Evolutionary conservation across 1,140 invertebrate genomes (phyloP).

Genomic region (Neodiprion lecontei): DNA sequence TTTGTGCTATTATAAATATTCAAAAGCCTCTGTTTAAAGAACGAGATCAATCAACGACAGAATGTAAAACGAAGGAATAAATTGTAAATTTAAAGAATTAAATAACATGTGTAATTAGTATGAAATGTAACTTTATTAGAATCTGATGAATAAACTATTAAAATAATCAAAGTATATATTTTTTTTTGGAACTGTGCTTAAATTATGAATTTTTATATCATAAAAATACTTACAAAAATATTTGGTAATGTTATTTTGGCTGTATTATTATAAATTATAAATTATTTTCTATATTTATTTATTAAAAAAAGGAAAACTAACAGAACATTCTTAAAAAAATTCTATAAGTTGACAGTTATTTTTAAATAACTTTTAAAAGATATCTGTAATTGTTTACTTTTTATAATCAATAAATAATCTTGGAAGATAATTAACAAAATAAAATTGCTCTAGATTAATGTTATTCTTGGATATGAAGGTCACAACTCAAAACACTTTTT

Average conservation of each 20-base stretch:
- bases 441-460: not conserved
- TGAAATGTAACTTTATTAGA: not conserved
- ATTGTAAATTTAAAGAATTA: not conserved
- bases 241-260: not conserved
- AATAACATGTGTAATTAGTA: no score
- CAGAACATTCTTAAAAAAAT: not conserved
- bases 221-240: no score
- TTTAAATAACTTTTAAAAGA: not conserved
- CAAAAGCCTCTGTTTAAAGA: not conserved
- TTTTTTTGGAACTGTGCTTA: not conserved
- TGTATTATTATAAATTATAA: not conserved
- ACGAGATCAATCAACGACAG: no score
- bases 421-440: not conserved
- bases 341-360: not conserved
- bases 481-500: no score
- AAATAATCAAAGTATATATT: not conserved
- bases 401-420: not conserved
- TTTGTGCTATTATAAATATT: not conserved
- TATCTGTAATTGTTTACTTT: not conserved
- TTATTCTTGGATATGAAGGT: no score
- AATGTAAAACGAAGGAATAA: no score
- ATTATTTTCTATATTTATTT: not conserved
- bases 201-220: no score
- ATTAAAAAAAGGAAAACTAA: no score
- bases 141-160: not conserved